A percentile compares a stretch with the other conserved stretches of the same genome.
Conservation (phyloP, 2,888 invertebrate genomes). For the Apamea monoglypha region DNA sequence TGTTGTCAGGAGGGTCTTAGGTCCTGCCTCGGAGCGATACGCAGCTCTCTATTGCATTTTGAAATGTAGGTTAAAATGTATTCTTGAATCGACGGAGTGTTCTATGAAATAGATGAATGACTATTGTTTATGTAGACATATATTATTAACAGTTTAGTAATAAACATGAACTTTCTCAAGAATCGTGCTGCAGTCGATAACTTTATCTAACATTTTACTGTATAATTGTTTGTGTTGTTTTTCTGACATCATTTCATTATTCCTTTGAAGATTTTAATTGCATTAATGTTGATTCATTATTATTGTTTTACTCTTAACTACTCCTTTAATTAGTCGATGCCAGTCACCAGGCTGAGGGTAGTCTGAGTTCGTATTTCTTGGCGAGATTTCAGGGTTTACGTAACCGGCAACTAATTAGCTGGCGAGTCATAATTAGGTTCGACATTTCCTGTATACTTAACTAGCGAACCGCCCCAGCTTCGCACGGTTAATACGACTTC, state of each 20-base stretch:
- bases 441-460: not conserved
- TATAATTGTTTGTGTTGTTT: conserved; percentile 61
- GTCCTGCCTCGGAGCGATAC: conserved; percentile 80
- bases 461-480: not conserved
- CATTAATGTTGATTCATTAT: conserved; percentile 46
- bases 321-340: conserved; percentile 43
- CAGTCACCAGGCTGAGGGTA: conserved; percentile 15
- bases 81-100: conserved; percentile 35
- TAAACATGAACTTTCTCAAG: conserved; percentile 33
- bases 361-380: conserved; percentile 5
- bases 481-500: not conserved
- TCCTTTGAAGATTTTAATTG: conserved; percentile 60
- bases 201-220: conserved; percentile 53
- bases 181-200: conserved; percentile 22
- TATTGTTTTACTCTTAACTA: conserved; percentile 51
- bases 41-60: conserved; percentile 73
- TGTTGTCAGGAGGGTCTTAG: conserved; percentile 76
- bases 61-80: conserved; percentile 80
- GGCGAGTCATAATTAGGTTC: not conserved
- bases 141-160: not conserved
- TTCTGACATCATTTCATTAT: conserved; percentile 67
- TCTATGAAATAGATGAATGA: conserved; percentile 44
- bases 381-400: not conserved
- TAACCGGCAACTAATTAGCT: conserved; percentile 11
- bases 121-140: conserved; percentile 5